These are phyloP conservation scores for Aeoliscus strigatus DNA, from an alignment of 2,797 vertebrate species.

Conservation along the genomic window DNA sequence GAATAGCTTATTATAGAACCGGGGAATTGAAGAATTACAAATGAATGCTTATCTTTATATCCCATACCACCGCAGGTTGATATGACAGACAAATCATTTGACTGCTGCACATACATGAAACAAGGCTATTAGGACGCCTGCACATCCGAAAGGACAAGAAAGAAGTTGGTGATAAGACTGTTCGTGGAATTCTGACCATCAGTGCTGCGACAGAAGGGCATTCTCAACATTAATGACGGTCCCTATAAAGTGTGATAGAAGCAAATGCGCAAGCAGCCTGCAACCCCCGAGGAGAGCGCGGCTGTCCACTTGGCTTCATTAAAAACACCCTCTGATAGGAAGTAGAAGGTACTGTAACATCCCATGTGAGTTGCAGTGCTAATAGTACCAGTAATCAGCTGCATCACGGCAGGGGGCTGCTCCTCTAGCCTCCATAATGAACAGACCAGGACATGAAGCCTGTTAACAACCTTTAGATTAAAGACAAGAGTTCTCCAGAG, in stretches of 20 bases:
- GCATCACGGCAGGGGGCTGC: slow-evolving; percentile 16
- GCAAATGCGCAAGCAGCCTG: slow-evolving; percentile 17
- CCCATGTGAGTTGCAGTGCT: slow-evolving; percentile 23
- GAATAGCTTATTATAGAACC: slow-evolving; percentile 38
- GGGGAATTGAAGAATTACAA: slow-evolving; percentile 52
- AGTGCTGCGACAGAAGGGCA: slow-evolving; percentile 18
- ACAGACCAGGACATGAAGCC: slow-evolving; percentile 37
- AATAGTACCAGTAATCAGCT: slow-evolving; percentile 20
- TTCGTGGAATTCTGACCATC: slow-evolving; percentile 22
- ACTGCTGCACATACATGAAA: slow-evolving; percentile 57
- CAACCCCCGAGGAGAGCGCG: slow-evolving; percentile 35
- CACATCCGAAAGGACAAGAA: slow-evolving; percentile 48
- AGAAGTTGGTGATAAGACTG: slow-evolving; percentile 54
- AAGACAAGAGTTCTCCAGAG: slow-evolving; percentile 51
- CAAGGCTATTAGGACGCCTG: slow-evolving; percentile 61
- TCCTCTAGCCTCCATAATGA: slow-evolving; percentile 36
- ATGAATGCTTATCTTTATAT: slow-evolving; percentile 66
- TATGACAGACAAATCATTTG: slow-evolving; percentile 56
- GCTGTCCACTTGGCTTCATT: slow-evolving; percentile 51
- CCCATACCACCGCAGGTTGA: slow-evolving; percentile 55
- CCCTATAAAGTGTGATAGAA: slow-evolving; percentile 4
- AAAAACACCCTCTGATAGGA: slow-evolving; percentile 34
- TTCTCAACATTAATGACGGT: slow-evolving; percentile 21
- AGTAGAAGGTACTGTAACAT: slow-evolving; percentile 23
- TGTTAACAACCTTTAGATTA: slow-evolving; percentile 47